Evolutionary conservation across 2,797 vertebrate genomes (phyloP).

Genomic region (Brachyrhaphis roseni): DNA sequence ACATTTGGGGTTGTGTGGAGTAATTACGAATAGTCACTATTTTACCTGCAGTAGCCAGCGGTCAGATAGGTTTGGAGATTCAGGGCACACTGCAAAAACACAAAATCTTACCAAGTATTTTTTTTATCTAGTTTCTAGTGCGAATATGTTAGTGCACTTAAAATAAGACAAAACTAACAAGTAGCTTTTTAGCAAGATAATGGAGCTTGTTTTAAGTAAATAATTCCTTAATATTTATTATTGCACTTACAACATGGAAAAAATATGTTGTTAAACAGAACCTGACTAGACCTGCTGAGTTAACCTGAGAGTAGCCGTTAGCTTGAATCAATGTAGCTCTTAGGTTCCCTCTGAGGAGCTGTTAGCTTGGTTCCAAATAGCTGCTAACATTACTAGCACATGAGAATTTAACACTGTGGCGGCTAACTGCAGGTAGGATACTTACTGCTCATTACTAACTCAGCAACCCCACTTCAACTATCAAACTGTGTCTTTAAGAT

Average conservation of each 20-base stretch:
- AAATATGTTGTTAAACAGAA: too few species aligned
- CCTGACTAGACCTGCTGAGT: background rate
- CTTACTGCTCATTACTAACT: background rate
- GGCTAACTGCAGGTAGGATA: background rate
- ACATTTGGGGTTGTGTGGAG: background rate
- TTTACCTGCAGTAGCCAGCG: background rate
- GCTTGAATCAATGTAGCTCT: background rate
- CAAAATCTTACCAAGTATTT: background rate
- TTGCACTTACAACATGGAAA: too few species aligned
- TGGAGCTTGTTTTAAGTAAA: too few species aligned
- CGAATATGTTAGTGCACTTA: too few species aligned
- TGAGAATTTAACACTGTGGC: background rate
- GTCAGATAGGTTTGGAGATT: background rate
- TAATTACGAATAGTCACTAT: background rate
- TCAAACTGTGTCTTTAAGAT: background rate
- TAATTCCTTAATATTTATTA: too few species aligned
- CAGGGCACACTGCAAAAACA: background rate
- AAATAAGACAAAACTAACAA: too few species aligned
- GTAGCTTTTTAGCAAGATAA: too few species aligned
- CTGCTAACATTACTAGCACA: background rate
- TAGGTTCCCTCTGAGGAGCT: background rate
- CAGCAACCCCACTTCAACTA: background rate
- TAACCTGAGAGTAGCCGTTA: background rate
- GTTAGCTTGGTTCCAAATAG: background rate
- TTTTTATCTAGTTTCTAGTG: too few species aligned